A percentile compares a stretch with the other conserved stretches of the same genome.
Conservation (phyloP, 2,113 vertebrate species). For the Chionis minor region DNA sequence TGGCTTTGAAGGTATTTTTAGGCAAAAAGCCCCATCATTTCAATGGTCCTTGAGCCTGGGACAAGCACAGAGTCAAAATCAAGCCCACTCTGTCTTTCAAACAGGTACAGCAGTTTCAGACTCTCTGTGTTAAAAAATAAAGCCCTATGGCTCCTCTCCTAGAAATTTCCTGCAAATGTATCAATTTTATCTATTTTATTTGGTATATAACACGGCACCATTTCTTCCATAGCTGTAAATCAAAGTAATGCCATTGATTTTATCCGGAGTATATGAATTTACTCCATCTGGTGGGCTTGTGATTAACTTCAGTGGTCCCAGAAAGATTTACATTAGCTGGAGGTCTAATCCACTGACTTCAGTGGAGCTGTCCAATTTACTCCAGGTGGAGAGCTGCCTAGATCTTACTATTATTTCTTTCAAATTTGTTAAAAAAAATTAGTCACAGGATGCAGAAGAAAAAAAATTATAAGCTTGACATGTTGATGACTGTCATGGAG, state of each 20-base stretch:
- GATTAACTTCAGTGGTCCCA: not conserved
- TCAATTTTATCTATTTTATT: not conserved
- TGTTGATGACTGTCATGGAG: not conserved
- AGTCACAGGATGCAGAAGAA: not conserved
- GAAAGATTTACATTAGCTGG: not conserved
- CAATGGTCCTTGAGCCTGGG: not conserved
- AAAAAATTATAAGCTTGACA: not conserved
- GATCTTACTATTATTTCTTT: not conserved
- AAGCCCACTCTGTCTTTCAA: not conserved
- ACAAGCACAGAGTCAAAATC: not conserved
- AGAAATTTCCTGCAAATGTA: not conserved
- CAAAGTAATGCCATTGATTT: not conserved
- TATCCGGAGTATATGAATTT: not conserved
- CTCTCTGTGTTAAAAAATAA: not conserved
- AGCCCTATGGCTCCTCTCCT: not conserved
- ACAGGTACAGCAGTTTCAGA: not conserved
- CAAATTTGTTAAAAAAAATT: not conserved
- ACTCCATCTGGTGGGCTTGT: accelerated
- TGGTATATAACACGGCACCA: not conserved
- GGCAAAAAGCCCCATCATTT: not conserved
- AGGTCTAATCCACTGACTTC: not conserved
- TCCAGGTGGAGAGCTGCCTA: not conserved
- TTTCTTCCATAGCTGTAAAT: not conserved
- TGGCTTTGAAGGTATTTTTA: not conserved
- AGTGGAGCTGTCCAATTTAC: not conserved